These are phyloP conservation scores for Gadus macrocephalus DNA, from an alignment of 2,113 vertebrate genomes.

Conservation along the genomic window DNA sequence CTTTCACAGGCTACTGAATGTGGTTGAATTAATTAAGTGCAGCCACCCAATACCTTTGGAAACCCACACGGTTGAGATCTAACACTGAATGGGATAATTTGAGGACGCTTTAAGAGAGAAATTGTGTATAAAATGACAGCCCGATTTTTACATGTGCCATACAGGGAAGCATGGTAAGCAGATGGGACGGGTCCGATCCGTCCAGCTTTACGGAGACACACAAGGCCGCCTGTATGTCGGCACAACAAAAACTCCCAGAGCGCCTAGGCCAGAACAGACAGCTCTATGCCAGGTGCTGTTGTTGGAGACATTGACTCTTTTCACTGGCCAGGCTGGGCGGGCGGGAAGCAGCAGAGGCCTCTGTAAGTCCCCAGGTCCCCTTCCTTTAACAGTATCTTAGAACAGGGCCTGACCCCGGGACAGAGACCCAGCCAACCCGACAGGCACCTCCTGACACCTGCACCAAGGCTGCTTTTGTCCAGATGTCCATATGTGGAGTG, in stretches of 20 bases:
- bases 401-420: constrained; percentile 39
- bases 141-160: neutral
- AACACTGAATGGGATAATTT: too few relatives aligned
- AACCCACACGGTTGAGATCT: too few relatives aligned
- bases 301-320: constrained; percentile 8
- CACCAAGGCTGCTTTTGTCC: constrained; percentile 54
- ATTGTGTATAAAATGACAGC: too few relatives aligned
- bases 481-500: constrained; percentile 37
- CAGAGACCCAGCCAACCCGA: constrained; percentile 35
- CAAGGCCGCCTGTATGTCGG: neutral
- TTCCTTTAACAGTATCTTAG: constrained; percentile 32
- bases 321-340: neutral
- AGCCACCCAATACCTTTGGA: too few relatives aligned
- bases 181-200: neutral
- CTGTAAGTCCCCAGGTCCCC: constrained; percentile 16
- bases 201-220: neutral
- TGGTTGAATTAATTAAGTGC: neutral
- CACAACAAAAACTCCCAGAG: neutral
- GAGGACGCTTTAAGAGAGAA: too few relatives aligned
- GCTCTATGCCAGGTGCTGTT: constrained; percentile 13
- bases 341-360: constrained; percentile 10
- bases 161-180: neutral
- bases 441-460: constrained; percentile 66
- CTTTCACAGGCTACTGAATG: neutral
- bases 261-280: too few relatives aligned